Conservation (phyloP, 2,888 invertebrate species). For the Anoplius nigerrimus region DNA sequence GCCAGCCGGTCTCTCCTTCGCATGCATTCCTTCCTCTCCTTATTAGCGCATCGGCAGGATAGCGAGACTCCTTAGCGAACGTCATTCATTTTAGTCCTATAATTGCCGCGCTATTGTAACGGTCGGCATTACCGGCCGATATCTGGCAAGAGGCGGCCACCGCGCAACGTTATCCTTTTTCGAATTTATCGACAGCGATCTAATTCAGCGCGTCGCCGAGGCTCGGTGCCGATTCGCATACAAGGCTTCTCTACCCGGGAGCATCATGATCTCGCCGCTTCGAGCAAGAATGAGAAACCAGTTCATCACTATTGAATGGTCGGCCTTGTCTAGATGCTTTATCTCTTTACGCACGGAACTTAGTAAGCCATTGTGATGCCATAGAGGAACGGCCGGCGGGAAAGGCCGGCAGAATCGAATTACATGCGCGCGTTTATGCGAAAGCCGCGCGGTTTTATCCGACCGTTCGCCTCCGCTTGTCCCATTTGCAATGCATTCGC, state of each 20-base stretch:
- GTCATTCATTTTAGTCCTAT: no score
- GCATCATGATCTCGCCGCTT: conserved; percentile 7
- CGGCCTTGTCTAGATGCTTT: conserved; percentile 68
- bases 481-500: background rate
- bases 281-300: conserved; percentile 32
- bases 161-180: background rate
- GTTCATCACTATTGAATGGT: conserved; percentile 69
- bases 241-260: background rate
- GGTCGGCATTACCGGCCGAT: background rate
- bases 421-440: conserved; percentile 28
- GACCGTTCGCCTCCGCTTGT: conserved; percentile 3
- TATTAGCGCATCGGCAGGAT: no score
- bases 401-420: conserved; percentile 49
- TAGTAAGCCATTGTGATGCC: conserved; percentile 68
- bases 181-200: conserved; percentile 1
- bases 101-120: background rate
- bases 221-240: conserved; percentile 11
- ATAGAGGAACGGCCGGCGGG: conserved; percentile 57
- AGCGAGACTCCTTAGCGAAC: no score
- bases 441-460: conserved; percentile 11
- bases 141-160: background rate
- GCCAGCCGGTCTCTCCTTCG: no score
- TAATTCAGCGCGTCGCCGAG: conserved; percentile 1
- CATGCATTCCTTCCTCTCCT: no score
- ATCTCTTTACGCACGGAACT: conserved; percentile 64